These are phyloP conservation scores for Ageneiosus marmoratus DNA, from an alignment of 2,113 vertebrate genomes.

Conservation along the genomic window DNA sequence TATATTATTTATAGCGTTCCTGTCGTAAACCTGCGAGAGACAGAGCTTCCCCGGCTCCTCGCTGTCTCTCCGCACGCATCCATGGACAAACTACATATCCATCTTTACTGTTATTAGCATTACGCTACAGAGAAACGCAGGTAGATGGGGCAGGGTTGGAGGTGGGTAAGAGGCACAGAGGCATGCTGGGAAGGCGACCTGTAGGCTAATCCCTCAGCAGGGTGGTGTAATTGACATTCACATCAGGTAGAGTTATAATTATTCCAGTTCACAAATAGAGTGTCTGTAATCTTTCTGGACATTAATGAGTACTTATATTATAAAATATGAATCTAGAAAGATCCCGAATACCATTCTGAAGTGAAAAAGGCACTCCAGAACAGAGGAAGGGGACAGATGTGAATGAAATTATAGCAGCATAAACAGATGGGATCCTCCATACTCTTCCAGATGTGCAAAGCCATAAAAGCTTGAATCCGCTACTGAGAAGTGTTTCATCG, in stretches of 20 bases:
- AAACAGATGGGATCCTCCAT: constrained; percentile 49
- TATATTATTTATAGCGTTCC: constrained; percentile 68
- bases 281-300: background rate
- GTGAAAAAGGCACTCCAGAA: constrained; percentile 9
- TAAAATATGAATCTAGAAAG: too few relatives aligned
- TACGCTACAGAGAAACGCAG: constrained; percentile 42
- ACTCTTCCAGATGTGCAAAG: constrained; percentile 50
- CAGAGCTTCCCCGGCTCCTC: constrained; percentile 24
- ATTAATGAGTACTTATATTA: background rate
- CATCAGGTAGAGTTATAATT: background rate
- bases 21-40: constrained; percentile 52
- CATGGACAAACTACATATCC: constrained; percentile 64
- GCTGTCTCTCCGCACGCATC: constrained; percentile 52
- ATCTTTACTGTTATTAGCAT: constrained; percentile 63
- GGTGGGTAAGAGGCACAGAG: constrained; percentile 41
- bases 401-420: constrained; percentile 42
- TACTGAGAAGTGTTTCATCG: background rate
- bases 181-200: constrained; percentile 60
- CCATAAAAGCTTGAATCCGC: constrained; percentile 1
- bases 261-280: background rate
- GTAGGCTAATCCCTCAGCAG: constrained; percentile 32
- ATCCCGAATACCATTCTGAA: background rate
- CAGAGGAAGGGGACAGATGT: constrained; percentile 41
- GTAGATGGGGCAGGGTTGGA: constrained; percentile 1
- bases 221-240: constrained; percentile 28